Conservation (phyloP, 2,888 invertebrate genomes). For the Embidobia sp. region DNA sequence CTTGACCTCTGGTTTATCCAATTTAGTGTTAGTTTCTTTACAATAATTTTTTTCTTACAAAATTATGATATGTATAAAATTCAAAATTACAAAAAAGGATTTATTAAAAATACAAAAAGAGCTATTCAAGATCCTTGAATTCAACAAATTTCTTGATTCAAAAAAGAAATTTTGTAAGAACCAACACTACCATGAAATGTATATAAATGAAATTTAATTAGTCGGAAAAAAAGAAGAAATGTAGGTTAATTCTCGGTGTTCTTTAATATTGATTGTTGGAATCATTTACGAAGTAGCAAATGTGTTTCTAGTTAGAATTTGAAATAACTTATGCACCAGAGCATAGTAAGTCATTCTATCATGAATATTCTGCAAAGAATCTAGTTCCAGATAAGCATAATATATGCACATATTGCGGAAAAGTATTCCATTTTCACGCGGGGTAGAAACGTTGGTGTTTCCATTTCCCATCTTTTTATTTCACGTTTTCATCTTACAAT, state of each 20-base stretch:
- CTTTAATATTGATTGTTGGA: conserved; percentile 12
- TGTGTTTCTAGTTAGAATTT: conserved; percentile 36
- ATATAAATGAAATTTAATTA: background rate
- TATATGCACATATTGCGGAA: conserved; percentile 32
- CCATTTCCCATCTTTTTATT: conserved; percentile 1
- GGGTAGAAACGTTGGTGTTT: conserved; percentile 18
- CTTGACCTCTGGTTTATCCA: too few relatives aligned
- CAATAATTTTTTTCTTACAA: background rate
- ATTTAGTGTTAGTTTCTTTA: too few relatives aligned
- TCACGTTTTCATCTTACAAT: background rate
- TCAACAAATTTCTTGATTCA: too few relatives aligned
- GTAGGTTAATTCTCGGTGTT: conserved; percentile 4
- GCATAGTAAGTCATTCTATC: conserved; percentile 59
- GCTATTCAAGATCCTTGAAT: too few relatives aligned
- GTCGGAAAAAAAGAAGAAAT: background rate
- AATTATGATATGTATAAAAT: too few relatives aligned
- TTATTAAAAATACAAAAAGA: too few relatives aligned
- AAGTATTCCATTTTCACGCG: conserved; percentile 37
- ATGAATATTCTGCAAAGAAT: conserved; percentile 58
- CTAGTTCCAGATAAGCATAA: conserved; percentile 46
- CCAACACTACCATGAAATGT: too few relatives aligned
- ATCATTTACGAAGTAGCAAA: conserved; percentile 25
- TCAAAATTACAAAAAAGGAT: too few relatives aligned
- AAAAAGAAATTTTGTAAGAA: too few relatives aligned
- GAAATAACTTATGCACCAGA: conserved; percentile 44